phyloP scores from a whole-genome alignment of 2,113 vertebrate species.

The Saguinus imperator region DNA sequence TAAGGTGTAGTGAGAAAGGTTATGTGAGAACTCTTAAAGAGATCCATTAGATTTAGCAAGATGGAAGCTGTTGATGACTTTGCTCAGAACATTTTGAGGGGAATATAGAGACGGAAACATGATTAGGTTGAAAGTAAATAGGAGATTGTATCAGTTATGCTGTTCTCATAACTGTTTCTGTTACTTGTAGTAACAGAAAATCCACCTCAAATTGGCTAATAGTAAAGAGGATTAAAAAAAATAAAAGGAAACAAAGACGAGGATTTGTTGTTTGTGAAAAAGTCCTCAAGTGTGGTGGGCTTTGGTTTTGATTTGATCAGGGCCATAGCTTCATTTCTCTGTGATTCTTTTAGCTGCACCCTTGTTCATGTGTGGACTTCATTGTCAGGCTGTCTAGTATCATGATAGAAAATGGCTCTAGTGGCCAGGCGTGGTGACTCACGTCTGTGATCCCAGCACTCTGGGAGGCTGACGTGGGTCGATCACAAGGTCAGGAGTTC shows the following conservation, averaged over 20 bases:
- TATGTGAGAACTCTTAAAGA: not conserved
- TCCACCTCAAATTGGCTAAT: not conserved
- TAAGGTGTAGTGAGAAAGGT: not conserved
- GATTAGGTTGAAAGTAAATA: not conserved
- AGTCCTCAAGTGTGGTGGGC: not conserved
- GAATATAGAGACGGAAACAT: not conserved
- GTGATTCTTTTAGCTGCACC: not conserved
- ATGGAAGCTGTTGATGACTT: not conserved
- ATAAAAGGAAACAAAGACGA: not conserved
- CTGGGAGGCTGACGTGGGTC: too few relatives aligned
- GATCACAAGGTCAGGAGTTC: too few relatives aligned
- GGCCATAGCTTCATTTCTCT: not conserved
- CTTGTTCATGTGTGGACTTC: not conserved
- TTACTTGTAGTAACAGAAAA: not conserved
- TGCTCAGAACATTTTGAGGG: not conserved
- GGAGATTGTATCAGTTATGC: not conserved
- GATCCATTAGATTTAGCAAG: not conserved
- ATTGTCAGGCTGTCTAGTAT: not conserved
- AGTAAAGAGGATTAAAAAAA: not conserved
- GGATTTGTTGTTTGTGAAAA: not conserved
- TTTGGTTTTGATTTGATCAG: not conserved
- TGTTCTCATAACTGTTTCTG: not conserved
- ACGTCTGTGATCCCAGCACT: too few relatives aligned
- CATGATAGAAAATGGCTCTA: not conserved
- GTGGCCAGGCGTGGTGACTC: too few relatives aligned